Conservation (phyloP, 1,140 invertebrate genomes). For the Popillia japonica region DNA sequence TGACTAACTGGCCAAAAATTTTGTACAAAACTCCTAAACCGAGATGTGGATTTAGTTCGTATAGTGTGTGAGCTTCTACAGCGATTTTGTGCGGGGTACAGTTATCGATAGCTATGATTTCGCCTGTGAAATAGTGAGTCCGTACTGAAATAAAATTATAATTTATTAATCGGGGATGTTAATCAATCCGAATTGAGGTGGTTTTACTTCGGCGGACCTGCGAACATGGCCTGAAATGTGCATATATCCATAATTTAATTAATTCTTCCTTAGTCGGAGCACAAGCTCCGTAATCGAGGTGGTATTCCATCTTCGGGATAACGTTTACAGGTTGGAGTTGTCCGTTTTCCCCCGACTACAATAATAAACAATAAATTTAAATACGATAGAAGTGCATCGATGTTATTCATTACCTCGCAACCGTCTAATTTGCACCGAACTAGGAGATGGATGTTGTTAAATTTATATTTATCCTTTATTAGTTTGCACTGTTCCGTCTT, state of each 20-base stretch:
- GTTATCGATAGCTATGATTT: conserved; percentile 61
- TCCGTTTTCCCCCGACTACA: conserved; percentile 43
- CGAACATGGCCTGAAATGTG: conserved; percentile 61
- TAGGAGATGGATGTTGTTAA: conserved; percentile 60
- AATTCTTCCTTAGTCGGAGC: conserved; percentile 60
- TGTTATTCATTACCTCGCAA: conserved; percentile 55
- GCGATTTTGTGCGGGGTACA: conserved; percentile 56
- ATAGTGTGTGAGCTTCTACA: conserved; percentile 58
- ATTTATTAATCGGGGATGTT: background rate
- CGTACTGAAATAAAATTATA: conserved; percentile 58
- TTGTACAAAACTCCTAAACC: conserved; percentile 59
- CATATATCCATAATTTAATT: conserved; percentile 60
- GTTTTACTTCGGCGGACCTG: conserved; percentile 61
- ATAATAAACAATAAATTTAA: background rate
- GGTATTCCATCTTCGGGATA: conserved; percentile 63
- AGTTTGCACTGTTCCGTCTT: conserved; percentile 53
- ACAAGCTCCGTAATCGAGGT: conserved; percentile 61
- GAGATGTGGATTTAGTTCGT: conserved; percentile 57
- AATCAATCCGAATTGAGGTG: conserved; percentile 1
- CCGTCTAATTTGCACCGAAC: conserved; percentile 61
- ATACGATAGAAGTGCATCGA: background rate
- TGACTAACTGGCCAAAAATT: conserved; percentile 56
- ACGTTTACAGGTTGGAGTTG: conserved; percentile 54
- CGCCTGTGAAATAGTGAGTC: conserved; percentile 52
- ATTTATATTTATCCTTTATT: conserved; percentile 57